These are phyloP conservation scores for Miltochrista miniata DNA, from an alignment of 2,888 invertebrate species.

Conservation along the genomic window DNA sequence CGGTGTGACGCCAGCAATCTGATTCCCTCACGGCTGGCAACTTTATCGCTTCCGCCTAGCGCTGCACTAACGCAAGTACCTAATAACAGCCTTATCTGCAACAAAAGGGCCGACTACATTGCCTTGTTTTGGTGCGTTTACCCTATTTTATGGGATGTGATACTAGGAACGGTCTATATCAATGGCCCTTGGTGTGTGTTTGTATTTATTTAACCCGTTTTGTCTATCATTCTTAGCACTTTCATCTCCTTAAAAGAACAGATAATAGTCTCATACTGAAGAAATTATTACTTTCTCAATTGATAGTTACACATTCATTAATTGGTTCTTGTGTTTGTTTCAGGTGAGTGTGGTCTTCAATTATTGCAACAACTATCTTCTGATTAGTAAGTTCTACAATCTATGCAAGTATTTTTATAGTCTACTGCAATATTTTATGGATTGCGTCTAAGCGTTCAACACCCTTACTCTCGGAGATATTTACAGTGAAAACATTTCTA, in stretches of 20 bases:
- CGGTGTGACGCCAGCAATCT: constrained; percentile 65
- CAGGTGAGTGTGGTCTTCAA: constrained; percentile 10
- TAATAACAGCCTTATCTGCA: constrained; percentile 59
- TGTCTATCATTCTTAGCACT: neutral
- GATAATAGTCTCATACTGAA: neutral
- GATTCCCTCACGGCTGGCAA: constrained; percentile 69
- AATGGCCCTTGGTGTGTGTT: constrained; percentile 31
- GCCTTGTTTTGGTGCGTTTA: constrained; percentile 45
- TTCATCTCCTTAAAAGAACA: no score
- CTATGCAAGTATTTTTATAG: no score
- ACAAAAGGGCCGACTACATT: constrained; percentile 58
- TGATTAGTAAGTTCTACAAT: no score
- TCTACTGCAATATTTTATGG: no score
- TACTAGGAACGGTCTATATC: constrained; percentile 34
- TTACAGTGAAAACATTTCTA: no score
- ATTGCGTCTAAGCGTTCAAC: no score
- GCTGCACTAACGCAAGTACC: constrained; percentile 36
- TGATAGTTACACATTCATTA: neutral
- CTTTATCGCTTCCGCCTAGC: constrained; percentile 69
- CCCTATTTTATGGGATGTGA: constrained; percentile 43
- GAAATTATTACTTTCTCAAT: neutral
- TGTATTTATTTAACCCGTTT: constrained; percentile 26
- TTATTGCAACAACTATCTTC: neutral
- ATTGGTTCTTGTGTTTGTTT: constrained; percentile 10
- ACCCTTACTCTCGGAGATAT: no score